Evolutionary conservation across 1,140 invertebrate genomes (phyloP).

Genomic region (Camponotus pennsylvanicus): DNA sequence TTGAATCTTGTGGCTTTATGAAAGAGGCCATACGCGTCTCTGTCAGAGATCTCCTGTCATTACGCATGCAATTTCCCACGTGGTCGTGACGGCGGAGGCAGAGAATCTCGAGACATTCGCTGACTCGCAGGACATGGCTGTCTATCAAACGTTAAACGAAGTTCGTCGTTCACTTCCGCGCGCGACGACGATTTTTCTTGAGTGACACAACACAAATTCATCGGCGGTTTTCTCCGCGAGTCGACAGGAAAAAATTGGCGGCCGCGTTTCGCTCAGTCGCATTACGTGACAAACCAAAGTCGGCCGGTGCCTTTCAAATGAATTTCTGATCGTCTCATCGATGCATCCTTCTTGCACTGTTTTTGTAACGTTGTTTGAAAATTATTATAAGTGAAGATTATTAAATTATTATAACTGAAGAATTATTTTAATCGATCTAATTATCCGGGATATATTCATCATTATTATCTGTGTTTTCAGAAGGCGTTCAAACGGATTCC

Average conservation of each 20-base stretch:
- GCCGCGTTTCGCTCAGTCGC: not conserved
- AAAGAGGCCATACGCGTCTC: not conserved
- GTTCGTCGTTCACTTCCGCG: slow-evolving; percentile 25
- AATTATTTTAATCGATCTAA: not conserved
- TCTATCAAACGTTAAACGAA: slow-evolving; percentile 51
- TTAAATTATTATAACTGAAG: no score
- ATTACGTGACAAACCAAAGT: not conserved
- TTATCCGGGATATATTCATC: not conserved
- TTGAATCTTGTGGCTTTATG: not conserved
- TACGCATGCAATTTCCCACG: slow-evolving; percentile 33
- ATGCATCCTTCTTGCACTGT: no score
- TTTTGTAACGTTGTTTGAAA: no score
- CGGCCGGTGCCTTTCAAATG: not conserved
- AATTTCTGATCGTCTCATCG: not conserved
- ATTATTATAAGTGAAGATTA: no score
- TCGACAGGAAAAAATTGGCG: not conserved
- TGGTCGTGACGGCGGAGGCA: not conserved
- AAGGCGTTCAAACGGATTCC: slow-evolving; percentile 71
- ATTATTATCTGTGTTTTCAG: slow-evolving; percentile 67
- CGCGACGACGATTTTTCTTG: slow-evolving; percentile 24
- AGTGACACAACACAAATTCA: slow-evolving; percentile 49
- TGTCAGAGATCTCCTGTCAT: not conserved
- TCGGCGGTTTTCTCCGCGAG: slow-evolving; percentile 28
- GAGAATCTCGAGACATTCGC: slow-evolving; percentile 31
- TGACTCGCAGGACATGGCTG: slow-evolving; percentile 33